These are phyloP conservation scores for Hirtodrosophila alboralis DNA, from an alignment of 2,888 invertebrate species.

Conservation along the genomic window DNA sequence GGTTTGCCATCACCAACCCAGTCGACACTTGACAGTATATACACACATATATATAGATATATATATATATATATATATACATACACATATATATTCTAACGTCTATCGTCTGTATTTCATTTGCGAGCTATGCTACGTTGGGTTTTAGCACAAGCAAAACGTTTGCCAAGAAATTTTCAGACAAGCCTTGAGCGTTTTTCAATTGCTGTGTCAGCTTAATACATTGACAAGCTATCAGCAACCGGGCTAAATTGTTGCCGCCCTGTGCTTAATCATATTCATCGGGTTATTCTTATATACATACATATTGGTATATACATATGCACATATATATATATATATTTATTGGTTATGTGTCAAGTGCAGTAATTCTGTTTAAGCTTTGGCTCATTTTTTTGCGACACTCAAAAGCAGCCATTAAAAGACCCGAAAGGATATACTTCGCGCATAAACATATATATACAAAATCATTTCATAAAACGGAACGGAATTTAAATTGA, in stretches of 20 bases:
- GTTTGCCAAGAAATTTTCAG: slow-evolving; percentile 46
- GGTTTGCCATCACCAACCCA: slow-evolving; percentile 25
- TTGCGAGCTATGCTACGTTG: slow-evolving; percentile 19
- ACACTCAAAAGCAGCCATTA: slow-evolving; percentile 8
- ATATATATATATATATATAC: slow-evolving; percentile 6
- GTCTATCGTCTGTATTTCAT: slow-evolving; percentile 52
- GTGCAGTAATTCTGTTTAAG: slow-evolving; percentile 11
- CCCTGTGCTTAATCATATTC: slow-evolving; percentile 33
- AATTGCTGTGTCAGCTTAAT: slow-evolving; percentile 66
- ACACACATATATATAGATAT: background rate
- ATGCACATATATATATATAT: background rate
- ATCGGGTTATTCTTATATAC: slow-evolving; percentile 7
- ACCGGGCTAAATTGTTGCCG: slow-evolving; percentile 31
- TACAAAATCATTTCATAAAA: background rate
- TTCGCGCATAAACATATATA: too few species aligned
- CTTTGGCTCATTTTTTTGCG: slow-evolving; percentile 1
- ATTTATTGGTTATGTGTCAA: slow-evolving; percentile 7
- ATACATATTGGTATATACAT: background rate
- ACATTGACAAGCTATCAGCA: slow-evolving; percentile 50
- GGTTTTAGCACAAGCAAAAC: slow-evolving; percentile 34
- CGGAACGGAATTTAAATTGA: too few species aligned
- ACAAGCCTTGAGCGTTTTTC: slow-evolving; percentile 57
- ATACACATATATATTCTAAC: slow-evolving; percentile 14
- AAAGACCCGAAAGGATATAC: background rate
- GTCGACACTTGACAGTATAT: slow-evolving; percentile 38